Evolutionary conservation across 2,797 vertebrate genomes (phyloP), one percentile per base, ranked within the genome.

Genomic region (Sitta carolinensis): DNA sequence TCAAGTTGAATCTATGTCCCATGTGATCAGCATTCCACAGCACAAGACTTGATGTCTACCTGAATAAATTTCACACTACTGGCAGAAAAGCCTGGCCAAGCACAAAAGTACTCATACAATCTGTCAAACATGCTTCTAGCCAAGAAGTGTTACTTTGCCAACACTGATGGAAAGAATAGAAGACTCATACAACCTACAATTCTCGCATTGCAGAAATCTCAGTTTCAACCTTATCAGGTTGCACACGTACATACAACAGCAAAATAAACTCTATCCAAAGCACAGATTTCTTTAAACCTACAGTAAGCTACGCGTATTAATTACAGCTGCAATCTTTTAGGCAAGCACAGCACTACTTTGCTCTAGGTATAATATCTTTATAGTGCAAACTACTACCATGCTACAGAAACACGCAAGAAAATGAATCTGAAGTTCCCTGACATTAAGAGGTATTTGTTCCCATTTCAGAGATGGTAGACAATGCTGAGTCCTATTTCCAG

Each of bases 401-500:
- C 38, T 80, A 79, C 47, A 57, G 11, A 89, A 90, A 79, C 9
- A 32, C 3, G 1, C 9, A 89, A 67, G 50, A 91, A 94, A 90
- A 87, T 8, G 1, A 84, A 81, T 50, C 62, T 75, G 26, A 74
- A 55, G 30, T 36, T 69, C 61, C 58, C 75, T 87, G 51, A 75
- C 68, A 77, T 34, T 27, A 80, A 48, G 29, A 75, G 26, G 23
- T 55, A 72, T 18, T 22, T 72, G 34, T 29, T 92, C 81, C 64
- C 32, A 75, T 80, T 91, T 93, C 62, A 55, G 84, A 94, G 58
- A 92, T 10, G 36, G 57, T 95, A 87, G 62, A 87, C 57, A 77
- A 87, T 17, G 25, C 20, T 64, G 70, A 61, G 29, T 87, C 90
- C 64, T 64, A 67, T 66, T 87, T 85, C 78, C 59, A 75, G 17